Percentiles rank a stretch among this genome's conserved stretches.
These are phyloP conservation scores for Actinopyga echinites DNA, from an alignment of 53 echinoderm and acorn worm species.

Conservation along the genomic window DNA sequence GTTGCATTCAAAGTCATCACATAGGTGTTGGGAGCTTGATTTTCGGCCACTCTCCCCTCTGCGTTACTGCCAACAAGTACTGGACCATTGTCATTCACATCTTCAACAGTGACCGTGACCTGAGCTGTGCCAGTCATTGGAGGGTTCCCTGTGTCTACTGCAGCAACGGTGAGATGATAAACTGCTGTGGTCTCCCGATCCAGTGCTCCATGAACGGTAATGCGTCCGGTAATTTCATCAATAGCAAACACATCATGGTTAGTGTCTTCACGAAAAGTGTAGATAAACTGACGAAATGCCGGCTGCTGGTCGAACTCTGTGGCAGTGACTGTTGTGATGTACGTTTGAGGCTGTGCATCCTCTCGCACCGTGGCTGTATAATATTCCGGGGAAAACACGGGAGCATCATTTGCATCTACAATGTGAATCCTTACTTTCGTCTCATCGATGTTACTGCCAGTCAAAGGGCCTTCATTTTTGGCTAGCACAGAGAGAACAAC, in stretches of 20 bases:
- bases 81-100: constrained; percentile 95
- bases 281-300: constrained; percentile 75
- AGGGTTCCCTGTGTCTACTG: constrained; percentile 83
- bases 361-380: constrained; percentile 81
- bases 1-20: constrained; percentile 86
- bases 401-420: constrained; percentile 90
- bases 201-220: constrained; percentile 55
- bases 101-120: constrained; percentile 70
- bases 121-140: constrained; percentile 72
- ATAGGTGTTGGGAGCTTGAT: constrained; percentile 60
- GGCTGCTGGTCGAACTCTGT: constrained; percentile 76
- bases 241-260: constrained; percentile 67
- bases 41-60: constrained; percentile 65
- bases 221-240: constrained; percentile 68
- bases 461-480: constrained; percentile 81
- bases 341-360: constrained; percentile 58
- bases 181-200: constrained; percentile 78
- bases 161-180: constrained; percentile 76
- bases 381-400: constrained; percentile 70
- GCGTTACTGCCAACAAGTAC: constrained; percentile 67
- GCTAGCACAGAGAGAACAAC: constrained; percentile 78
- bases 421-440: constrained; percentile 74
- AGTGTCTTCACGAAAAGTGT: constrained; percentile 75
- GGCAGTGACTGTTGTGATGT: constrained; percentile 82
- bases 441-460: constrained; percentile 80